Conservation (phyloP, 2,797 vertebrate species). For the Pitangus sulphuratus region DNA sequence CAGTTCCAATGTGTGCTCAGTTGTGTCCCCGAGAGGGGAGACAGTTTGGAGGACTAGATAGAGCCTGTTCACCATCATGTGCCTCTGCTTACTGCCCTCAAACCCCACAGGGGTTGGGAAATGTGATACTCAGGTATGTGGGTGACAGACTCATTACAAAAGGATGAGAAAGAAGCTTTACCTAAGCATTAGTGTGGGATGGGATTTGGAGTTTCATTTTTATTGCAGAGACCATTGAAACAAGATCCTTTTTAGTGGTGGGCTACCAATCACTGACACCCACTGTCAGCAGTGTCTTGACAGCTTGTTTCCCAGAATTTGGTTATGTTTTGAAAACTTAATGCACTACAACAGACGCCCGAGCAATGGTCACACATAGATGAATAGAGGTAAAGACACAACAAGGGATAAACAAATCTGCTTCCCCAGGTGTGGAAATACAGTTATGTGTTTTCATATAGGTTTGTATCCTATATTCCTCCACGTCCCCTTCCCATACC, state of each 20-base stretch:
- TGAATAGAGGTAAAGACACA: neutral
- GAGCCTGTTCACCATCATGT: neutral
- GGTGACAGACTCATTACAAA: neutral
- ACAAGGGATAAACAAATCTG: neutral
- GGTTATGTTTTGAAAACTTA: neutral
- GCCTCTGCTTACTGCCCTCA: neutral
- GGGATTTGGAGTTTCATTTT: neutral
- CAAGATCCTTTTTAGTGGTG: neutral
- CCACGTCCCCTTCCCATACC: neutral
- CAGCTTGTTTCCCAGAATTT: neutral
- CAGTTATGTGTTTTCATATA: neutral
- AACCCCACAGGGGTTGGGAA: neutral
- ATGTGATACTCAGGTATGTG: accelerated
- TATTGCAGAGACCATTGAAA: neutral
- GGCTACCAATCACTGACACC: neutral
- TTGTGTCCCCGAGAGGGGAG: neutral
- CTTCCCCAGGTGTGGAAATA: neutral
- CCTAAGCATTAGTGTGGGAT: neutral
- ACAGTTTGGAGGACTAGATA: neutral
- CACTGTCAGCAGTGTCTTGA: neutral
- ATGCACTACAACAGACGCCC: neutral
- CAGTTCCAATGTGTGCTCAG: neutral
- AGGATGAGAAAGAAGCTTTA: neutral
- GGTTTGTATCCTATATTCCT: neutral
- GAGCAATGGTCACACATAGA: neutral